phyloP scores from a whole-genome alignment of 2,113 vertebrate genomes.

The Rhynchomys soricoides region DNA sequence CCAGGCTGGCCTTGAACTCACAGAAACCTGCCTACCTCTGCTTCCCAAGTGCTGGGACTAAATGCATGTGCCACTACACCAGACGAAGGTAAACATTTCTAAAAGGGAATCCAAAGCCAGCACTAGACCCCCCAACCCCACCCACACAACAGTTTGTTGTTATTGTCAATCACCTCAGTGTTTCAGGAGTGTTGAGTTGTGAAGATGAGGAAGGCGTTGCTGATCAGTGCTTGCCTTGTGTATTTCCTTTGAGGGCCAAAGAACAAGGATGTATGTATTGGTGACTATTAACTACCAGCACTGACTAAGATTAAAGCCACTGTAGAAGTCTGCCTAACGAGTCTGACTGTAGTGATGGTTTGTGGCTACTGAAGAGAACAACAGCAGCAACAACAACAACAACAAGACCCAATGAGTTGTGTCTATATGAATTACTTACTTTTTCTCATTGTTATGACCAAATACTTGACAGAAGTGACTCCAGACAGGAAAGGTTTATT shows the following conservation, averaged over 20 bases:
- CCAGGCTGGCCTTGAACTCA: neutral
- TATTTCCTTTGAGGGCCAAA: neutral
- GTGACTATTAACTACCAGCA: neutral
- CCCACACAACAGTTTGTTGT: neutral
- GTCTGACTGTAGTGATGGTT: neutral
- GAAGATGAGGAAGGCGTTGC: neutral
- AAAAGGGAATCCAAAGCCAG: constrained; percentile 40
- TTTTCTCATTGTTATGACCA: neutral
- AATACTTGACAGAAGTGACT: neutral
- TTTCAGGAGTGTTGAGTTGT: neutral
- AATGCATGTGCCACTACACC: neutral
- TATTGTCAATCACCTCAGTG: neutral
- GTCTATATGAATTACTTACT: neutral
- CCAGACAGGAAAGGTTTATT: neutral
- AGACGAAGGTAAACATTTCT: neutral
- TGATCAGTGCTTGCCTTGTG: neutral
- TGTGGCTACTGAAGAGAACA: neutral
- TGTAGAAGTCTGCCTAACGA: neutral
- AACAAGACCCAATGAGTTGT: neutral
- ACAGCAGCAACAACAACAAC: neutral
- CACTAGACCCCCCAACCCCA: neutral
- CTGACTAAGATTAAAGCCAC: neutral
- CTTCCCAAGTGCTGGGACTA: neutral
- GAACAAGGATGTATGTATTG: neutral
- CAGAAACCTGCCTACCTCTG: neutral